Evolutionary conservation across 2,113 vertebrate species (phyloP).

Genomic region (Microcebus lehilahytsara): DNA sequence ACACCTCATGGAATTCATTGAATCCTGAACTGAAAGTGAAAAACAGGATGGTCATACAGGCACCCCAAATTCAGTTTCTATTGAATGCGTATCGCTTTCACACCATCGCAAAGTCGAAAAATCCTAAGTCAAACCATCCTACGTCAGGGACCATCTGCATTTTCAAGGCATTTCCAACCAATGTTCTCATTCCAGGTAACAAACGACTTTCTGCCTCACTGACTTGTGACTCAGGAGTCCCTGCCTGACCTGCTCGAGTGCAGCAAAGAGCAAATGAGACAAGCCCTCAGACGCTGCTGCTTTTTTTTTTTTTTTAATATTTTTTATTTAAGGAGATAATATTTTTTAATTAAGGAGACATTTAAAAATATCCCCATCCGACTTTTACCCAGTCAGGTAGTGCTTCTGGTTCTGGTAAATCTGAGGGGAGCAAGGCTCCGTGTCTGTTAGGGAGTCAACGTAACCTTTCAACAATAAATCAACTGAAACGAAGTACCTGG

Average conservation of each 20-base stretch:
- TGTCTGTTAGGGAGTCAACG: background rate
- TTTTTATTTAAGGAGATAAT: background rate
- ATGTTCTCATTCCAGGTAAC: background rate
- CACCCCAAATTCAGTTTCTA: background rate
- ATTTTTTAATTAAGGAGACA: background rate
- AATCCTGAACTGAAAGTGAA: background rate
- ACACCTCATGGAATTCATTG: background rate
- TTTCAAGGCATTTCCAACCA: background rate
- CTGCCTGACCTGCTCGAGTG: background rate
- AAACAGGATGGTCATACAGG: background rate
- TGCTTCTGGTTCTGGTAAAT: background rate
- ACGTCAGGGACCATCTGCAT: background rate
- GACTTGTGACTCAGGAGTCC: background rate
- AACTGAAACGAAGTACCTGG: background rate
- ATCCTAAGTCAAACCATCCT: background rate
- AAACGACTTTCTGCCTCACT: background rate
- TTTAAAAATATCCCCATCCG: background rate
- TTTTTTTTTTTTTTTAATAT: background rate
- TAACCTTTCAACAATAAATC: background rate
- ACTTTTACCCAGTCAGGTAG: background rate
- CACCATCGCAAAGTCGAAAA: background rate
- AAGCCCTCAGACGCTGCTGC: background rate
- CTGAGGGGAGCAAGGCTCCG: background rate
- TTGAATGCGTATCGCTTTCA: background rate
- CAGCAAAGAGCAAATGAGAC: constrained; percentile 3